Conservation (phyloP, 1,140 invertebrate genomes). For the Lasioglossum albipes region DNA sequence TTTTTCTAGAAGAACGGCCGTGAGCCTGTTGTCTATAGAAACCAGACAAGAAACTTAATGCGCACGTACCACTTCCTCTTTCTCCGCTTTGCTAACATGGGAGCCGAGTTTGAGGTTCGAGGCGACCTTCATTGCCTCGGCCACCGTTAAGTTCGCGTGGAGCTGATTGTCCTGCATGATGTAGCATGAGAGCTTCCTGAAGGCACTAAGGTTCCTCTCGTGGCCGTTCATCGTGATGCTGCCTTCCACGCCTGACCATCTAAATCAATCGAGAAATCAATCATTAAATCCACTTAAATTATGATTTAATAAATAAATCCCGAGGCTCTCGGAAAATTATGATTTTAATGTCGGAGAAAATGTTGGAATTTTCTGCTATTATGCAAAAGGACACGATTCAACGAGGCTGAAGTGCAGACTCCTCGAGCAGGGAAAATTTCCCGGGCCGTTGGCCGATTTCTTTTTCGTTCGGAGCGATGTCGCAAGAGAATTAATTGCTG, state of each 20-base stretch:
- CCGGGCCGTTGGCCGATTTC: no score
- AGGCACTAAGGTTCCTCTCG: conserved; percentile 92
- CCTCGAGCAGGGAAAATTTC: no score
- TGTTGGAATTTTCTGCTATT: no score
- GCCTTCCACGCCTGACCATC: conserved; percentile 88
- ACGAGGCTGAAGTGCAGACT: no score
- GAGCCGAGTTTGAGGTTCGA: conserved; percentile 93
- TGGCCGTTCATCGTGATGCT: conserved; percentile 92
- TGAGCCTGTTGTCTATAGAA: not conserved
- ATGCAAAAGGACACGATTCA: no score
- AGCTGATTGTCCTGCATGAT: conserved; percentile 99
- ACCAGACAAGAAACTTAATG: not conserved
- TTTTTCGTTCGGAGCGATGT: no score
- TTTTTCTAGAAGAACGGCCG: no score
- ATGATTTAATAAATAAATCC: no score
- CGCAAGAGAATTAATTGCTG: no score
- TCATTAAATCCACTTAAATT: no score
- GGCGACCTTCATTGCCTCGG: conserved; percentile 96
- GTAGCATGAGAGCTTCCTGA: conserved; percentile 96
- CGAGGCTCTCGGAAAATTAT: no score
- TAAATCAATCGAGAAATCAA: conserved; percentile 71
- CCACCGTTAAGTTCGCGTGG: conserved; percentile 94
- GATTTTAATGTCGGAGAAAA: no score
- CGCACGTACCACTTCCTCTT: conserved; percentile 90
- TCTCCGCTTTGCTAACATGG: conserved; percentile 85